Percentiles rank a stretch among this genome's conserved stretches.
Conservation (phyloP, 2,797 vertebrate species). For the Onychomys arenicola region DNA sequence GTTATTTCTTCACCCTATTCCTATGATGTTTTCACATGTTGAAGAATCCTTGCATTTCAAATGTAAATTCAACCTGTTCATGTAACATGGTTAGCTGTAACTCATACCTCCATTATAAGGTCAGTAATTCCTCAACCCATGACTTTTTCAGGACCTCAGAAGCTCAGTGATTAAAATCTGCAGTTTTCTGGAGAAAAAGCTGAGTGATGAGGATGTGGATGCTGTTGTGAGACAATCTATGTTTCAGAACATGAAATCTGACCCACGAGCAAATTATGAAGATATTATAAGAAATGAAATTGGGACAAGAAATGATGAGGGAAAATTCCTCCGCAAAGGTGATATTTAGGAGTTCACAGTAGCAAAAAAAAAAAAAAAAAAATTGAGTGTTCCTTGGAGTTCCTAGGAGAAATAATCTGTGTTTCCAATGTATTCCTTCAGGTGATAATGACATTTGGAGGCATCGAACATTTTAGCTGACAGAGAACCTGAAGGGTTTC, state of each 20-base stretch:
- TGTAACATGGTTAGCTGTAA: neutral
- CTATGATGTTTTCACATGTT: neutral
- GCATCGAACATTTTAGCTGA: neutral
- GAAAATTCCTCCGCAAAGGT: slow-evolving; percentile 52
- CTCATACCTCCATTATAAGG: neutral
- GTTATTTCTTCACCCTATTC: neutral
- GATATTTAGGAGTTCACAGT: neutral
- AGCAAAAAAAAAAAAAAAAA: neutral
- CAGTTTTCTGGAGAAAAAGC: slow-evolving; percentile 85
- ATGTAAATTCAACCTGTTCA: neutral
- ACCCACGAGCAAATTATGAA: slow-evolving; percentile 18
- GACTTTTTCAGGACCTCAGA: slow-evolving; percentile 84
- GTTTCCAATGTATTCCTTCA: neutral
- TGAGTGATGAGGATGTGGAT: slow-evolving; percentile 85
- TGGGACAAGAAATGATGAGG: neutral
- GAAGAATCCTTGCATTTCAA: neutral
- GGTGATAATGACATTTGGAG: neutral
- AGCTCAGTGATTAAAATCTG: slow-evolving; percentile 85
- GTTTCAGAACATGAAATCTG: slow-evolving; percentile 55
- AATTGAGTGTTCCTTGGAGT: neutral
- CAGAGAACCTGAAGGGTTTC: neutral
- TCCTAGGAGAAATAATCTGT: neutral
- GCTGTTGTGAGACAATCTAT: slow-evolving; percentile 74
- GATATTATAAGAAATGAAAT: rapidly evolving
- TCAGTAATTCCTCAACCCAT: neutral